Percentiles rank a stretch among this genome's conserved stretches.
phyloP scores from a whole-genome alignment of 2,797 vertebrate genomes.

The Heteromormyrus szaboi region DNA sequence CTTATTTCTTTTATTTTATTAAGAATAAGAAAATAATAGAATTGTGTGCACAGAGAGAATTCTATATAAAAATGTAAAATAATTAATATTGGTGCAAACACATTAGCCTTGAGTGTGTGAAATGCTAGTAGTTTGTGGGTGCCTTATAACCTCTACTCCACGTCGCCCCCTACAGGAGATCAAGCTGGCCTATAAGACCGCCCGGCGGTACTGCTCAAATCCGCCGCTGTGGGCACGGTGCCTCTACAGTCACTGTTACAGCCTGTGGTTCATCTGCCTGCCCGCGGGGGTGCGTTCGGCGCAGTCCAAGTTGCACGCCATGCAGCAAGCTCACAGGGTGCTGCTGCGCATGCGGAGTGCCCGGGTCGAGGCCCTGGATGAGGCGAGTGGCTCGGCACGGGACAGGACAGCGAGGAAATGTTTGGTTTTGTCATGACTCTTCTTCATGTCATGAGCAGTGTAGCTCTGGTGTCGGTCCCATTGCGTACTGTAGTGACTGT shows the following conservation, averaged over 20 bases:
- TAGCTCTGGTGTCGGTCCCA: not conserved
- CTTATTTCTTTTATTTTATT: not conserved
- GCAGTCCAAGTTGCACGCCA: conserved; percentile 77
- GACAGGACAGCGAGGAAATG: not conserved
- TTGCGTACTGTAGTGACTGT: not conserved
- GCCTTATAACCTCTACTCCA: not conserved
- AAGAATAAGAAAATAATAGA: not conserved
- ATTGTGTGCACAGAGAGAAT: not conserved
- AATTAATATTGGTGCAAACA: not conserved
- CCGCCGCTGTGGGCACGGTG: conserved; percentile 87
- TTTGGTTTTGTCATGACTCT: not conserved
- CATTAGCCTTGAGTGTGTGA: not conserved
- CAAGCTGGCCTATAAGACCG: conserved; percentile 88
- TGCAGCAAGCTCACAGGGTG: conserved; percentile 85
- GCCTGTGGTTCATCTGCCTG: conserved; percentile 96
- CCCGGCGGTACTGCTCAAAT: conserved; percentile 77
- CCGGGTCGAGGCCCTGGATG: conserved; percentile 88
- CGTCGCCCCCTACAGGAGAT: conserved; percentile 72
- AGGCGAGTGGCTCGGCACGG: conserved; percentile 54
- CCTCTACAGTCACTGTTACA: conserved; percentile 92
- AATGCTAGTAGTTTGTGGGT: not conserved
- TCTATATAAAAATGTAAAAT: not conserved
- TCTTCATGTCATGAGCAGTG: not conserved
- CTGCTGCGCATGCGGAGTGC: conserved; percentile 87
- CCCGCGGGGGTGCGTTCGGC: conserved; percentile 77